Evolutionary conservation across 2,797 vertebrate species (phyloP).

Genomic region (Leptatherina wallacei): DNA sequence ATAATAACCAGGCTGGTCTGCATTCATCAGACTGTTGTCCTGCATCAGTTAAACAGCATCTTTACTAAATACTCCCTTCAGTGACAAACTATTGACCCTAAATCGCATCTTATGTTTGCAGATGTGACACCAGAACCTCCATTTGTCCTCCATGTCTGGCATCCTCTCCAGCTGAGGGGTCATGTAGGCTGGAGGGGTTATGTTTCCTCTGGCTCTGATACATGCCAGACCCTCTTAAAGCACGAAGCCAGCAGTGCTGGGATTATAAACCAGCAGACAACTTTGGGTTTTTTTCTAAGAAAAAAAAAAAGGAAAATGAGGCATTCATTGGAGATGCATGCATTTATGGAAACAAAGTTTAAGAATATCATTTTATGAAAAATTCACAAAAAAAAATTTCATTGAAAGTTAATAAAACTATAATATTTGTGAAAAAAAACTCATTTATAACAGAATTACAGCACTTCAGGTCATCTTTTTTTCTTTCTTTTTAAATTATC

Average conservation of each 20-base stretch:
- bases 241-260: not conserved
- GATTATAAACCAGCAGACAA: not conserved
- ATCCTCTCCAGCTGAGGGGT: constrained; percentile 13
- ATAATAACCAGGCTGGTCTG: too few relatives aligned
- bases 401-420: too few relatives aligned
- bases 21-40: not conserved
- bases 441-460: too few relatives aligned
- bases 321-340: not conserved
- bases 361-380: not conserved
- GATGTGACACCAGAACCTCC: constrained; percentile 3
- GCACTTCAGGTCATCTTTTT: too few relatives aligned
- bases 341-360: not conserved
- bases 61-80: too few relatives aligned
- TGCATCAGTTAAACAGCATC: too few relatives aligned
- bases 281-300: not conserved
- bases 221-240: not conserved
- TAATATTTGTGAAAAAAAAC: too few relatives aligned
- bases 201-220: constrained; percentile 21
- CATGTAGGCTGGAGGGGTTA: constrained; percentile 17
- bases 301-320: not conserved
- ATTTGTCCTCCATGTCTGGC: constrained; percentile 21
- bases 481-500: too few relatives aligned
- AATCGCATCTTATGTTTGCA: too few relatives aligned
- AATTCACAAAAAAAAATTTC: too few relatives aligned
- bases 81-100: too few relatives aligned